Evolutionary conservation across 2,113 vertebrate species (phyloP).

Genomic region (Chrysochloris asiatica): DNA sequence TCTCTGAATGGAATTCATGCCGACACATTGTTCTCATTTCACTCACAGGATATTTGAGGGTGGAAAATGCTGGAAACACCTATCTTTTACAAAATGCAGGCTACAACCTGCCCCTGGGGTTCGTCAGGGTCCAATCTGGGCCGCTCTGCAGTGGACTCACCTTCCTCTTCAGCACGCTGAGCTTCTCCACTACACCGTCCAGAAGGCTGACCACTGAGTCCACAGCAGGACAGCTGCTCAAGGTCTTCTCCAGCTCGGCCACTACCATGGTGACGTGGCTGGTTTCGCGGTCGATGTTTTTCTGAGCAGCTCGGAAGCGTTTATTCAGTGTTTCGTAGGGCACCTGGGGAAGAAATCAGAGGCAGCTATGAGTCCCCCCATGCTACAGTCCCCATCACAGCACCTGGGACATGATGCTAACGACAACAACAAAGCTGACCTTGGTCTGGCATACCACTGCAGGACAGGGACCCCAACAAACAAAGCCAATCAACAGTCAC

Average conservation of each 20-base stretch:
- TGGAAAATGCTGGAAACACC: not conserved
- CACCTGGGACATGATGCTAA: no score
- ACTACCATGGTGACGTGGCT: constrained; percentile 99
- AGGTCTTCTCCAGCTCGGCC: constrained; percentile 96
- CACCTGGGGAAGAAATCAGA: constrained; percentile 84
- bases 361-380: rapidly evolving
- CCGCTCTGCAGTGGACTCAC: constrained; percentile 74
- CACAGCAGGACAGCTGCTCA: constrained; percentile 96
- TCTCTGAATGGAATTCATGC: not conserved
- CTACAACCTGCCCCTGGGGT: no score
- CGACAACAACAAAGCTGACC: no score
- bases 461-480: no score
- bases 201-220: constrained; percentile 97
- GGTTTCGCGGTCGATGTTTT: constrained; percentile 97
- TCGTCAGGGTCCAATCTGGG: no score
- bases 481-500: no score
- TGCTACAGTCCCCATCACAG: no score
- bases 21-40: not conserved
- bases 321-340: constrained; percentile 99
- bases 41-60: not conserved
- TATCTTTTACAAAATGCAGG: not conserved
- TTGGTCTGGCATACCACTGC: no score
- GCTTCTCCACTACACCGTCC: constrained; percentile 98
- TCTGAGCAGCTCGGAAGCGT: constrained; percentile 97
- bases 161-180: constrained; percentile 98